These are phyloP conservation scores for Zoanthus gigantus DNA, from an alignment of 92 coral and sea anemone genomes.

Conservation along the genomic window DNA sequence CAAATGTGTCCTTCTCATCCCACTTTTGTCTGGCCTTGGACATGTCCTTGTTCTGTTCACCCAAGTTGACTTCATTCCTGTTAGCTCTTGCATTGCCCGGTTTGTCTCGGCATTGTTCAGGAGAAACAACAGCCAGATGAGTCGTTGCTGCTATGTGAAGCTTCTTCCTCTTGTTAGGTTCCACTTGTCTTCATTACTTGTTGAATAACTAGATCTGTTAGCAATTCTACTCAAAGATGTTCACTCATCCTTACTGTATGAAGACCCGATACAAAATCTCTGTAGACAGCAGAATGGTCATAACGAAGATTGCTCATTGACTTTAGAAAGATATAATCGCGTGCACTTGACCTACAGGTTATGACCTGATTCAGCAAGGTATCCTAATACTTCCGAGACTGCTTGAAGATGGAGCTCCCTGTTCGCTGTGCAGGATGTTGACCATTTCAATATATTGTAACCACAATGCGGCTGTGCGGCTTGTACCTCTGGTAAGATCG, in stretches of 20 bases:
- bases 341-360: neutral
- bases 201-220: neutral
- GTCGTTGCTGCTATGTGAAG: neutral
- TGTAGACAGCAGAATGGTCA: neutral
- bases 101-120: neutral
- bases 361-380: neutral
- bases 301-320: neutral
- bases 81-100: neutral
- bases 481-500: neutral
- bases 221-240: neutral
- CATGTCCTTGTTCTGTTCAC: neutral
- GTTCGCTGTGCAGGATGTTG: slow-evolving; percentile 34
- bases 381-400: neutral
- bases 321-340: too few species aligned
- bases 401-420: slow-evolving; percentile 54
- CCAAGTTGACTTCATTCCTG: neutral
- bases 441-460: neutral
- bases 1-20: neutral
- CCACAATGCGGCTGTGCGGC: slow-evolving; percentile 51
- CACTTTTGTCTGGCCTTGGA: neutral
- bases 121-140: neutral
- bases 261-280: neutral
- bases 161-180: neutral
- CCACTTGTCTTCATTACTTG: neutral
- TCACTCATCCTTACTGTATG: neutral